phyloP scores from a whole-genome alignment of 2,113 vertebrate species.

The Chaetops frenatus region DNA sequence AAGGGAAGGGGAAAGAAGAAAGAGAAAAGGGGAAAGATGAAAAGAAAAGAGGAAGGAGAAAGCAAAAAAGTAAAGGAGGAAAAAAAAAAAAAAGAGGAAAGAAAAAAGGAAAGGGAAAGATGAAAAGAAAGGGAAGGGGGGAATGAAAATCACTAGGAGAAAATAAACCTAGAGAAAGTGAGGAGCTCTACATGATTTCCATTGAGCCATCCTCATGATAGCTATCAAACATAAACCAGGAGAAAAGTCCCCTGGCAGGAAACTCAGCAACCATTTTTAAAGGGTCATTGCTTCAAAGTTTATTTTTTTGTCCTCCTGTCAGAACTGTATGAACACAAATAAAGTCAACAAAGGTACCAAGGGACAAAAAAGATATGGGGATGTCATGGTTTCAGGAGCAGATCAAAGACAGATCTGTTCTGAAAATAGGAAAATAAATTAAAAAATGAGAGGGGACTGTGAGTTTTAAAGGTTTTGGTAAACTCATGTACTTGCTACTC shows the following conservation, averaged over 20 bases:
- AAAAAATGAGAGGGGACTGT: fast-evolving
- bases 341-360: not conserved
- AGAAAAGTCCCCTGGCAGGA: not conserved
- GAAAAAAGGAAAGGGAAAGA: fast-evolving
- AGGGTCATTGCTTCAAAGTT: not conserved
- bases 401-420: not conserved
- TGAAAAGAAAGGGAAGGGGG: too few species aligned
- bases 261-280: not conserved
- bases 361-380: not conserved
- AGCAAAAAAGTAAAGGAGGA: too few species aligned
- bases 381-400: not conserved
- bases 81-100: too few species aligned
- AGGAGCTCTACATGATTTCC: not conserved
- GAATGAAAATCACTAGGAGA: not conserved
- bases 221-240: not conserved
- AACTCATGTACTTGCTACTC: not conserved
- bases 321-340: not conserved
- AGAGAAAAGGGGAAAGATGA: not conserved
- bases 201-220: not conserved
- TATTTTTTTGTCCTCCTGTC: not conserved
- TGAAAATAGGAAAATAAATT: not conserved
- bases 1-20: not conserved
- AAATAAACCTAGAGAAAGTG: not conserved
- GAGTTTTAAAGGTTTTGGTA: not conserved
- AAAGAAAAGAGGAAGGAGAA: not conserved